Percentiles rank a stretch among this genome's conserved stretches.
Conservation (phyloP, 2,797 vertebrate species). For the Merluccius polli region DNA sequence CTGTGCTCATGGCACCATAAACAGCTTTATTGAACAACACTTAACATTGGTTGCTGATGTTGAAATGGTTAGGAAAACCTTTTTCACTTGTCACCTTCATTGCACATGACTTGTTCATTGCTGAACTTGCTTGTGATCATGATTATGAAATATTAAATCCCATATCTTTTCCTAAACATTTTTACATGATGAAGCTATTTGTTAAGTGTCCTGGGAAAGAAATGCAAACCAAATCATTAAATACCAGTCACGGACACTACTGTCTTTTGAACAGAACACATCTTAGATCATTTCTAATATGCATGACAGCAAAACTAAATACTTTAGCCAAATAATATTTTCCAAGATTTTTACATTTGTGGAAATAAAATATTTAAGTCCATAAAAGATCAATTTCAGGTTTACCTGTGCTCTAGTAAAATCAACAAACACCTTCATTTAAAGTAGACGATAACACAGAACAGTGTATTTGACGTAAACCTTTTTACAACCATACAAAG, state of each 20-base stretch:
- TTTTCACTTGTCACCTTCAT: constrained; percentile 17
- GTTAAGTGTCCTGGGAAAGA: background rate
- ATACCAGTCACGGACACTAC: background rate
- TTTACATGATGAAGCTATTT: constrained; percentile 1
- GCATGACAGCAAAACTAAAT: constrained; percentile 7
- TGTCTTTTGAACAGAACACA: constrained; percentile 1
- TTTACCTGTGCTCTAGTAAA: constrained; percentile 49
- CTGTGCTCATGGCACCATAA: constrained; percentile 42
- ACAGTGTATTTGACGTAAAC: constrained; percentile 57
- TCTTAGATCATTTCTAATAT: constrained; percentile 2
- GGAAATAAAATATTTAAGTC: constrained; percentile 49
- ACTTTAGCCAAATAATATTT: constrained; percentile 22
- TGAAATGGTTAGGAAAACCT: constrained; percentile 31
- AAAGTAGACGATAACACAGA: constrained; percentile 53
- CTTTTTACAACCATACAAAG: constrained; percentile 53
- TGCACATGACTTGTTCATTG: constrained; percentile 19
- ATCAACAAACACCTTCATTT: constrained; percentile 49
- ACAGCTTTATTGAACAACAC: constrained; percentile 63
- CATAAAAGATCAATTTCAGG: constrained; percentile 32
- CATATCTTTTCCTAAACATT: constrained; percentile 3
- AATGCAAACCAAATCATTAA: constrained; percentile 3
- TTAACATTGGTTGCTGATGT: constrained; percentile 49
- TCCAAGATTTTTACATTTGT: constrained; percentile 25
- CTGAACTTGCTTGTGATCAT: constrained; percentile 27
- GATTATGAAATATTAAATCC: constrained; percentile 20